Evolutionary conservation across 1,140 invertebrate genomes (phyloP), one percentile per base, ranked within the genome.

Genomic region (Dreissena polymorpha): DNA sequence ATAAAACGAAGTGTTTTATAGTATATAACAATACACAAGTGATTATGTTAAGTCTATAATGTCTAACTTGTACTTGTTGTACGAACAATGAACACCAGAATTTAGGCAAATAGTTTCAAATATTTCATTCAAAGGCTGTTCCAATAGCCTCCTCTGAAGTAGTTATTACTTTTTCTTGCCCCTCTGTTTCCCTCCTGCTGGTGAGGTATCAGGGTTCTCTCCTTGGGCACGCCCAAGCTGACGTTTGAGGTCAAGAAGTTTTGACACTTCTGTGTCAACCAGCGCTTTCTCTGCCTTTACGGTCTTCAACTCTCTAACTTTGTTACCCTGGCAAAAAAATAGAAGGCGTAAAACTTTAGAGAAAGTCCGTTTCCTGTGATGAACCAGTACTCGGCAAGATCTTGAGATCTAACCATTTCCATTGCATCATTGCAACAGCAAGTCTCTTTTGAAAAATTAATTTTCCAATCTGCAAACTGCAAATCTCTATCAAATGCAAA

Each of bases 211-310:
- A 23, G 57, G 85, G 70, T 94, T 86, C 73, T 85, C 64, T 16
- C 95, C 95, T 84, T 94, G 94, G 14, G 94, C 92, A 67, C 94
- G 85, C 2, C 94, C 93, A 50, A 97, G 91, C 86, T 95, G 94
- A 86, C 95, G 95, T 90, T 97, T 97, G n/a, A 97, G 91, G 49
- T 95, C 93, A 29, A 97, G 90, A n/a, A 97, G 92, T 64, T 94
- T 94, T 50, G 94, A 92, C 0, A 97, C 95, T 91, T 96, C 96
- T 10, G 94, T 94, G 89, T 96, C 95, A 94, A 96, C 96, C 0
- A 95, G 93, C 13, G 93, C 86, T 88, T 97, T 97, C 69, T 96
- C 96, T 79, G 94, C 95, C 77, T 95, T 96, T 25, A 94, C 94
- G 0, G 94, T 91, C 93, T 97, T 97, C 1, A 97, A 82, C 70